These are phyloP conservation scores for Trachymyrmex septentrionalis DNA, from an alignment of 1,140 invertebrate genomes.

Conservation along the genomic window DNA sequence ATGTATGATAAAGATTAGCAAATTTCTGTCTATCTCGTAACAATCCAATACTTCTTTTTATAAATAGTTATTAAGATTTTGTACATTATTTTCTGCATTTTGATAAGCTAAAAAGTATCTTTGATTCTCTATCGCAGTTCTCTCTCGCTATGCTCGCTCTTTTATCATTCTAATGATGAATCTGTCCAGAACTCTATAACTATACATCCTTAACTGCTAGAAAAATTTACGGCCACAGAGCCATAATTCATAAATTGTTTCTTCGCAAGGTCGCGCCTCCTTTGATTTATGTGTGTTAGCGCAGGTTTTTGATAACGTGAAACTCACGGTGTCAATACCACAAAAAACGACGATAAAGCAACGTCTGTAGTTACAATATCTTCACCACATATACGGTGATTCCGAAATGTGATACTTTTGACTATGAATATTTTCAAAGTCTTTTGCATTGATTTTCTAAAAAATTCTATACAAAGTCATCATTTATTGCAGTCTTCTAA, in stretches of 20 bases:
- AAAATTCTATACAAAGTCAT: neutral
- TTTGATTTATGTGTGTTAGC: constrained; percentile 31
- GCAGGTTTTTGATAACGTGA: constrained; percentile 47
- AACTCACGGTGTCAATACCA: neutral
- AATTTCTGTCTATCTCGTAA: neutral
- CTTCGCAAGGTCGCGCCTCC: constrained; percentile 24
- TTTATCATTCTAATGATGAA: constrained; percentile 24
- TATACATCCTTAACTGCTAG: constrained; percentile 24
- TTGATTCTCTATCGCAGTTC: neutral
- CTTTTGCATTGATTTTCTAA: neutral
- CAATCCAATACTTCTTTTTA: neutral
- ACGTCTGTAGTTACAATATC: neutral
- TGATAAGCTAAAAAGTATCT: neutral
- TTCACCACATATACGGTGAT: neutral
- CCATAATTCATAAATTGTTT: constrained; percentile 33
- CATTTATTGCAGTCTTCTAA: neutral
- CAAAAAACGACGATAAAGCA: constrained; percentile 50
- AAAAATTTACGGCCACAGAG: constrained; percentile 39
- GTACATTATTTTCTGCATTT: neutral
- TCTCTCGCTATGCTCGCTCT: neutral
- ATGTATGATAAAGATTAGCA: neutral
- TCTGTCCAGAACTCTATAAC: constrained; percentile 35
- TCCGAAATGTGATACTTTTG: neutral
- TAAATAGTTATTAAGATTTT: neutral
- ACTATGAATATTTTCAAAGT: neutral